Evolutionary conservation across 2,888 invertebrate species (phyloP), one percentile per base, ranked within the genome.

Genomic region (Seira sanloemensis): DNA sequence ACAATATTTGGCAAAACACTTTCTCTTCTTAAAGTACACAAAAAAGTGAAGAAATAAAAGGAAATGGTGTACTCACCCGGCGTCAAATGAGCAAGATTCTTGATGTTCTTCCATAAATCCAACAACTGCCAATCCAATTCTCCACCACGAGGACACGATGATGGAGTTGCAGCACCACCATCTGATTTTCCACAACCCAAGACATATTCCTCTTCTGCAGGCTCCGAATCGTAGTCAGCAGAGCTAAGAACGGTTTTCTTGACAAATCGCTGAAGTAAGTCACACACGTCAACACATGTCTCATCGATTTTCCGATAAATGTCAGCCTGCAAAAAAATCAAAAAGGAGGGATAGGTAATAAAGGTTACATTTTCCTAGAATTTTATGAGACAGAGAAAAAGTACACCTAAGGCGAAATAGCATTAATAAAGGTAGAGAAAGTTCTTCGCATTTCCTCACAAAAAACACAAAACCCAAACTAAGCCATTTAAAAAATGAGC

Each of bases 231-330:
- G 62, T 26, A 54, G 71, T 78, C 82, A 82, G 78, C 75, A 84
- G 74, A 74, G 54, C 68, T 37, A 18, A 84, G 66, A 23, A 88
- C 85, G n/a, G 79, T 77, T 76, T 84, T 69, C 80, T 88, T 87
- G 62, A 89, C 85, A 72, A 86, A 76, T 80, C 75, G 75, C 27
- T 76, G 84, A 2, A 88, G 76, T 46, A 82, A 78, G 58, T 80
- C 83, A 50, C 77, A 76, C 27, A 87, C 80, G 50, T 86, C 86
- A 72, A 77, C 84, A 73, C 86, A 78, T 68, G 86, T 84, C 78
- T 90, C 90, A 78, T 90, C 89, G 69, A 90, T 84, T 82, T 86
- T 86, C 27, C 90, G 89, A 82, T 90, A 90, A 86, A 90, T 86
- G 86, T 90, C 90, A 66, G 89, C 90, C 90, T 90, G 85, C n/a